phyloP scores from a whole-genome alignment of 2,888 invertebrate species.

The Helobdella robusta region DNA sequence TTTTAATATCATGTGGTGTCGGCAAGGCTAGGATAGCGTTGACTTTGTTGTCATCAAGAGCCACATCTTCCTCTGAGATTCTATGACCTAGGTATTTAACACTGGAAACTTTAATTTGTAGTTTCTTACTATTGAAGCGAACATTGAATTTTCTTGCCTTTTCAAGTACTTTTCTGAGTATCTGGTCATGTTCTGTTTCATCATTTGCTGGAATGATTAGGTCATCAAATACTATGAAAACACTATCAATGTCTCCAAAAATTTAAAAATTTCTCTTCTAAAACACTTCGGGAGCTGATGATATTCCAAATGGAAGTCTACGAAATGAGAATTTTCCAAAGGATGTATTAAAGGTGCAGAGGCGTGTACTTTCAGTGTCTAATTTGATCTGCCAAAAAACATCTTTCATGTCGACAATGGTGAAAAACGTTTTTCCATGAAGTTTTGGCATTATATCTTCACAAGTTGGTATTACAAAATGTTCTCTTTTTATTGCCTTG shows the following conservation, averaged over 20 bases:
- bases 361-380: constrained; percentile 30
- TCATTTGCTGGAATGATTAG: constrained; percentile 31
- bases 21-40: constrained; percentile 35
- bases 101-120: constrained; percentile 26
- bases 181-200: constrained; percentile 33
- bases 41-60: constrained; percentile 31
- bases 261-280: constrained; percentile 29
- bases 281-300: constrained; percentile 31
- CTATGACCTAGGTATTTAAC: constrained; percentile 34
- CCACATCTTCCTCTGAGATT: constrained; percentile 31
- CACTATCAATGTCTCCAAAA: constrained; percentile 30
- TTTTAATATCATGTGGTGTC: constrained; percentile 31
- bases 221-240: constrained; percentile 29
- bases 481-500: constrained; percentile 29
- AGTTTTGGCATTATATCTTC: constrained; percentile 24
- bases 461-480: constrained; percentile 27
- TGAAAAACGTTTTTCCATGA: constrained; percentile 30
- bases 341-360: constrained; percentile 35
- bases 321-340: constrained; percentile 30
- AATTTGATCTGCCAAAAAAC: constrained; percentile 35
- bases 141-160: constrained; percentile 16
- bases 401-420: constrained; percentile 31
- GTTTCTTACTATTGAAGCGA: constrained; percentile 32
- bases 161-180: constrained; percentile 32
- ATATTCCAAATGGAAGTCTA: constrained; percentile 33